phyloP scores from a whole-genome alignment of 2,797 vertebrate species.

The Loriculus beryllinus region DNA sequence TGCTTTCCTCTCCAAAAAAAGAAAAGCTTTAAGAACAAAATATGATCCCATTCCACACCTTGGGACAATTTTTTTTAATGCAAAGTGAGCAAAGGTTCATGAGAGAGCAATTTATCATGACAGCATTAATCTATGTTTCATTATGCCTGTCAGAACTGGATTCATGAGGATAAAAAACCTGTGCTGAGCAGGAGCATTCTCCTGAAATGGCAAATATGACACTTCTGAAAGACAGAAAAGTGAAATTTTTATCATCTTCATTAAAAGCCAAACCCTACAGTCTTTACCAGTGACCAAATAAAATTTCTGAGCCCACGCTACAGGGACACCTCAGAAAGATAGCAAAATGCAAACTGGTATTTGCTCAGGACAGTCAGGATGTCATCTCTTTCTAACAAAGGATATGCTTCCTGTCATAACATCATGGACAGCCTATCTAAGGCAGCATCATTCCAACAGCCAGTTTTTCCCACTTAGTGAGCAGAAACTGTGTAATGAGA shows the following conservation, averaged over 20 bases:
- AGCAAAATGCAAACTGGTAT: not conserved
- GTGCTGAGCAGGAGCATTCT: not conserved
- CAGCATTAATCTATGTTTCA: not conserved
- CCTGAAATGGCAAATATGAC: not conserved
- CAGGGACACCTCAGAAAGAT: not conserved
- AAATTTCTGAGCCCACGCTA: not conserved
- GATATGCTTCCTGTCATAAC: not conserved
- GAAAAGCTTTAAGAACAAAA: not conserved
- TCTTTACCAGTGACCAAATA: not conserved
- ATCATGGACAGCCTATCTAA: not conserved
- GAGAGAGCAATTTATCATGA: constrained; percentile 6
- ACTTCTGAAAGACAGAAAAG: not conserved
- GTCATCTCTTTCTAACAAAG: not conserved
- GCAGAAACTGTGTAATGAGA: not conserved
- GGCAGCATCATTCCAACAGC: not conserved
- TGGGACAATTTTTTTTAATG: not conserved
- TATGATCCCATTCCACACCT: not conserved
- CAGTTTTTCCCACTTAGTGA: not conserved
- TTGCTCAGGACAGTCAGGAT: not conserved
- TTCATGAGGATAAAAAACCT: not conserved
- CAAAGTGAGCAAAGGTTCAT: not conserved
- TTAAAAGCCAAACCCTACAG: not conserved
- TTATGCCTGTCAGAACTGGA: not conserved
- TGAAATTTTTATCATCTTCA: not conserved
- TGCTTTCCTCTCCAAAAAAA: not conserved